phyloP scores from a whole-genome alignment of 23 tunicate genomes.

The Oikopleura dioica region DNA sequence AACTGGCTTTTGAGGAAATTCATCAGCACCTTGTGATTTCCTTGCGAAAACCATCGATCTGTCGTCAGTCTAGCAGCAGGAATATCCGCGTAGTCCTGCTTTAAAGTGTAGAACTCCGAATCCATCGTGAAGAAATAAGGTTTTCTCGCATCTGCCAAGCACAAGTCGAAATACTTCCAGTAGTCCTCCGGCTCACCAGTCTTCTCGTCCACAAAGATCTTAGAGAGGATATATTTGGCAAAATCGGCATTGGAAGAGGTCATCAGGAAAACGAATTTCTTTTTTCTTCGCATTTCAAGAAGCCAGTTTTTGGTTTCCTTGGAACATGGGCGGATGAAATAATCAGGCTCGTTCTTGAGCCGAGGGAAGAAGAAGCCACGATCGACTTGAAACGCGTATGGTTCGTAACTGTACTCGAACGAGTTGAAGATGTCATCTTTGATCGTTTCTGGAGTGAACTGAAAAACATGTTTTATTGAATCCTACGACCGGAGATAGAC shows the following conservation, averaged over 20 bases:
- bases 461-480: background rate
- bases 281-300: background rate
- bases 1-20: background rate
- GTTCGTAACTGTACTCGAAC: background rate
- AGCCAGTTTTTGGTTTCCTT: background rate
- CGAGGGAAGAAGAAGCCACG: background rate
- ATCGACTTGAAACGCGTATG: constrained; percentile 5
- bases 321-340: background rate
- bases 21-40: background rate
- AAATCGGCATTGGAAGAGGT: background rate
- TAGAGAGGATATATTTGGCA: background rate
- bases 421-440: background rate
- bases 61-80: background rate
- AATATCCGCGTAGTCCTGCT: background rate
- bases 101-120: background rate
- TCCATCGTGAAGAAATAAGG: background rate
- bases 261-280: background rate
- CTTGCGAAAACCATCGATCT: background rate
- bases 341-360: background rate
- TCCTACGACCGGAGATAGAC: background rate
- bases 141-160: background rate
- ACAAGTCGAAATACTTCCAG: background rate
- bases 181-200: constrained; percentile 16
- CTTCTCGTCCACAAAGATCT: constrained; percentile 17
- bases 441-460: background rate